Evolutionary conservation across 2,797 vertebrate genomes (phyloP).

Genomic region (Rhinichthys osculus): DNA sequence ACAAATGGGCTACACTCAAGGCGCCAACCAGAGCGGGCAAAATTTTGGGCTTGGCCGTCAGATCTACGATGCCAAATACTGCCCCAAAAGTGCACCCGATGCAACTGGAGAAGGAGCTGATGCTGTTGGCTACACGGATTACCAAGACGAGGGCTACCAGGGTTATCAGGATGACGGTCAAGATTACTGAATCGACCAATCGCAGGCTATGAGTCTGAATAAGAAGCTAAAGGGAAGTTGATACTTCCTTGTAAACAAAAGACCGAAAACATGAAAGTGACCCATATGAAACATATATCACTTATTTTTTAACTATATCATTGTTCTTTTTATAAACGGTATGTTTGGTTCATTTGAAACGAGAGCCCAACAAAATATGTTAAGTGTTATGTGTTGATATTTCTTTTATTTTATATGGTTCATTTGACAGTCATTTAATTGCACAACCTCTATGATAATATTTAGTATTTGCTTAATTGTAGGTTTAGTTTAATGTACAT

Average conservation of each 20-base stretch:
- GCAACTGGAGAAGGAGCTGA: conserved; percentile 58
- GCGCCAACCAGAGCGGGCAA: conserved; percentile 91
- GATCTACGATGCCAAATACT: conserved; percentile 95
- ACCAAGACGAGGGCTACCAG: conserved; percentile 79
- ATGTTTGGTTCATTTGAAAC: conserved; percentile 1
- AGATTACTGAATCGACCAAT: conserved; percentile 69
- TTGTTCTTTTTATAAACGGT: not conserved
- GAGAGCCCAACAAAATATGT: conserved; percentile 1
- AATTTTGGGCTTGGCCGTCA: conserved; percentile 91
- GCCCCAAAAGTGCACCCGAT: conserved; percentile 76
- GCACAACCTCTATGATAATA: conserved; percentile 41
- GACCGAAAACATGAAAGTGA: conserved; percentile 14
- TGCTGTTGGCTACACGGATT: conserved; percentile 65
- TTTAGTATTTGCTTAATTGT: conserved; percentile 16
- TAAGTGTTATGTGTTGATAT: conserved; percentile 18
- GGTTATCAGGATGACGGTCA: conserved; percentile 81
- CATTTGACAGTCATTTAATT: conserved; percentile 58
- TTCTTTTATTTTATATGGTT: conserved; percentile 44
- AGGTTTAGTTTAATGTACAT: not conserved
- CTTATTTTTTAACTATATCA: not conserved
- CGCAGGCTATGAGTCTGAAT: conserved; percentile 46
- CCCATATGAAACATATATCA: not conserved
- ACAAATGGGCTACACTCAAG: conserved; percentile 93
- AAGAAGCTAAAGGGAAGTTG: conserved; percentile 13
- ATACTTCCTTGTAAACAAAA: conserved; percentile 27